These are phyloP conservation scores for Acanthis flammea DNA, from an alignment of 2,797 vertebrate genomes.

Conservation along the genomic window DNA sequence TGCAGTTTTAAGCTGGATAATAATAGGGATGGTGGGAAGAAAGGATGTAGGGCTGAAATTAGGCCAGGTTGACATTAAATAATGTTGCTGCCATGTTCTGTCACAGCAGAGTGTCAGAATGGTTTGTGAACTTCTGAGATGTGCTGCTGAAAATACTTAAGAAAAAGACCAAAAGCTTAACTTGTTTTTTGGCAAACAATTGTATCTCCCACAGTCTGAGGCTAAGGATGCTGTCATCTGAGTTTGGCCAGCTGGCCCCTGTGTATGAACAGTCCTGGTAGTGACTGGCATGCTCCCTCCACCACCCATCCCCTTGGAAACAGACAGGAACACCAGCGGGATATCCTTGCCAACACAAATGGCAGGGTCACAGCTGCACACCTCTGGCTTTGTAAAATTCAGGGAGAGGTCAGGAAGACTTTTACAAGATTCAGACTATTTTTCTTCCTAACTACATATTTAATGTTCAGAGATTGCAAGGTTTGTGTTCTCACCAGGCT, in stretches of 20 bases:
- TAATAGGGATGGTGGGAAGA: not conserved
- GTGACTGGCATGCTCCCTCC: not conserved
- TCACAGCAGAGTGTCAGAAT: not conserved
- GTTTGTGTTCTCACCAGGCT: not conserved
- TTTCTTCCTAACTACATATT: not conserved
- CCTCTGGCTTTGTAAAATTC: not conserved
- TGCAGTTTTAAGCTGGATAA: not conserved
- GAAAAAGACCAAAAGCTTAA: not conserved
- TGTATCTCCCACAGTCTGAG: not conserved
- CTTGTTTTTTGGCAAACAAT: not conserved
- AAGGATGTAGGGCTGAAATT: not conserved
- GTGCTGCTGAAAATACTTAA: not conserved
- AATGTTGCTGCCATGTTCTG: not conserved
- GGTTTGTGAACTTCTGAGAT: not conserved
- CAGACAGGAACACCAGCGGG: not conserved
- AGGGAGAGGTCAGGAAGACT: not conserved
- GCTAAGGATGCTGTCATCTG: not conserved
- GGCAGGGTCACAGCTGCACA: not conserved
- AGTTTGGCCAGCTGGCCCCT: not conserved
- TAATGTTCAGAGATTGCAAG: not conserved
- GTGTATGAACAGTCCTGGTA: not conserved
- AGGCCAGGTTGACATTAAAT: not conserved
- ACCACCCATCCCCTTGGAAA: not conserved
- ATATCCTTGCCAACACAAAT: not conserved
- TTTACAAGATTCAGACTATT: not conserved